Conservation (phyloP, 2,888 invertebrate genomes). For the Anaspis maculata region DNA sequence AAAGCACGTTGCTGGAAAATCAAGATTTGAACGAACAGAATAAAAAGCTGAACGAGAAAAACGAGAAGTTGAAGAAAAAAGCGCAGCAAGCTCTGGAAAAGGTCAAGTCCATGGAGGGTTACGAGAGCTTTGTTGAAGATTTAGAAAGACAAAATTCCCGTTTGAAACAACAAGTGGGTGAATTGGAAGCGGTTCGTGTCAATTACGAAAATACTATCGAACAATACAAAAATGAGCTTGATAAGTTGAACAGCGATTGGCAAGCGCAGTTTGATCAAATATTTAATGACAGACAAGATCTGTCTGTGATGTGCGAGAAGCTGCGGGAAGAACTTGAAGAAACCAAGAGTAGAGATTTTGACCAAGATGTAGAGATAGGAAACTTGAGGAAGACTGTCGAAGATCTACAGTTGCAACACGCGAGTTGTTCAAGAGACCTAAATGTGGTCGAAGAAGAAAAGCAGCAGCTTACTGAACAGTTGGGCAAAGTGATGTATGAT, state of each 20-base stretch:
- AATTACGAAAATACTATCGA: slow-evolving; percentile 41
- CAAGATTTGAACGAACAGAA: slow-evolving; percentile 23
- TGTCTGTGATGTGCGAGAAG: slow-evolving; percentile 38
- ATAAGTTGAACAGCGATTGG: slow-evolving; percentile 46
- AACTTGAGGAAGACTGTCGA: too few relatives aligned
- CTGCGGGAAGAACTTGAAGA: neutral
- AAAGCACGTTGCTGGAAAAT: slow-evolving; percentile 20
- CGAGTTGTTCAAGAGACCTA: neutral
- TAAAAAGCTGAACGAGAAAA: slow-evolving; percentile 20
- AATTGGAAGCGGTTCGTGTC: slow-evolving; percentile 41
- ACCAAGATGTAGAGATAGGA: too few relatives aligned
- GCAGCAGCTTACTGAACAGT: neutral
- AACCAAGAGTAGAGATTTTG: too few relatives aligned
- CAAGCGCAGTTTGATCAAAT: slow-evolving; percentile 39
- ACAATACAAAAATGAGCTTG: slow-evolving; percentile 41
- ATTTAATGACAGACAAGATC: slow-evolving; percentile 32
- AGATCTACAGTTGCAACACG: too few relatives aligned
- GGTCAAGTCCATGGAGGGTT: slow-evolving; percentile 21
- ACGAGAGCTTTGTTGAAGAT: slow-evolving; percentile 21
- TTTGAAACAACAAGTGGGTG: slow-evolving; percentile 45
- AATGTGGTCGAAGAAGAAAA: neutral
- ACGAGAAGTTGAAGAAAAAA: slow-evolving; percentile 24
- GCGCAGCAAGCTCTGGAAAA: slow-evolving; percentile 24
- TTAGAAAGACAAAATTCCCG: slow-evolving; percentile 45
- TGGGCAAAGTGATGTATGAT: neutral